These are phyloP conservation scores for Phrixothrix hirtus DNA, from an alignment of 2,888 invertebrate genomes.

Conservation along the genomic window DNA sequence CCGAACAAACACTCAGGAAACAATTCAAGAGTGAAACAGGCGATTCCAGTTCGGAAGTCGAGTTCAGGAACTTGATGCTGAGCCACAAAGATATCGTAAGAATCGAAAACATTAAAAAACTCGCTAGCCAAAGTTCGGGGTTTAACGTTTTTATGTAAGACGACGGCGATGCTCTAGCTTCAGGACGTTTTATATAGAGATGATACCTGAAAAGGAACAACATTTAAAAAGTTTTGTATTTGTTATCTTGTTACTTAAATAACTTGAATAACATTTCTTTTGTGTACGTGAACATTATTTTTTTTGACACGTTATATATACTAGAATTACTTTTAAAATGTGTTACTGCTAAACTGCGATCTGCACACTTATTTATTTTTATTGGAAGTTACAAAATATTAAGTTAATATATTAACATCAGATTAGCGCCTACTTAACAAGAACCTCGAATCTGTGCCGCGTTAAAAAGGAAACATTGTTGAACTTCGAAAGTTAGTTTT, in stretches of 20 bases:
- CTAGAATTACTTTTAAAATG: too few relatives aligned
- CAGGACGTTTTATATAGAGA: slow-evolving; percentile 45
- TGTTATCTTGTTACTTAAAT: neutral
- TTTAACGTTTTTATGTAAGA: slow-evolving; percentile 47
- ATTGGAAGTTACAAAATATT: too few relatives aligned
- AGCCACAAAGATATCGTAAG: slow-evolving; percentile 44
- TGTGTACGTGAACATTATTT: too few relatives aligned
- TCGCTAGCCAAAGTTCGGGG: slow-evolving; percentile 43
- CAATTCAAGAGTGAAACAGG: slow-evolving; percentile 44
- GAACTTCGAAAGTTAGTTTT: too few relatives aligned
- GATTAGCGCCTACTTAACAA: too few relatives aligned
- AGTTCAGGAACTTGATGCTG: slow-evolving; percentile 41
- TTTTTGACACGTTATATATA: too few relatives aligned
- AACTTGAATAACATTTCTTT: neutral
- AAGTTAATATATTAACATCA: too few relatives aligned
- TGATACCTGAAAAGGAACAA: slow-evolving; percentile 44
- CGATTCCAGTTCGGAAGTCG: slow-evolving; percentile 32
- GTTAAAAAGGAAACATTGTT: too few relatives aligned
- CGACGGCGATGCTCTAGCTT: slow-evolving; percentile 42
- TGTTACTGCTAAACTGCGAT: too few relatives aligned
- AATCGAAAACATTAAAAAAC: slow-evolving; percentile 37
- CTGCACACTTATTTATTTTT: too few relatives aligned
- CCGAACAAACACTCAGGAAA: slow-evolving; percentile 45
- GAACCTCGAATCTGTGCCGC: too few relatives aligned
- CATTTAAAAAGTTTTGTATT: slow-evolving; percentile 2